Percentiles rank a stretch among this genome's conserved stretches.
Evolutionary conservation across 1,140 invertebrate species (phyloP).

Genomic region (Olivierus martensii): DNA sequence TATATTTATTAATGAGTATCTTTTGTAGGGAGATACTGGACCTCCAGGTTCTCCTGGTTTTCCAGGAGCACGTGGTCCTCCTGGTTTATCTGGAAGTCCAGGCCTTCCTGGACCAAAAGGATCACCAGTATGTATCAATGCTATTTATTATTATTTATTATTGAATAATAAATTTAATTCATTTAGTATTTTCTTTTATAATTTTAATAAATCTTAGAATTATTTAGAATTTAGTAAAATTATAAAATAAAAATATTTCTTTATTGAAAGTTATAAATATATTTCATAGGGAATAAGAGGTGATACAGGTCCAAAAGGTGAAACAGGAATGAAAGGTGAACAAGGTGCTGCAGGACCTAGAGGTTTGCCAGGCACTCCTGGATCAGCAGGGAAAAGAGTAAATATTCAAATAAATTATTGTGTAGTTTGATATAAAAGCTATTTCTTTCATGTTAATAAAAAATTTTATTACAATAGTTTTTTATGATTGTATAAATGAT

Average conservation of each 20-base stretch:
- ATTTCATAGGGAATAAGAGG: conserved; percentile 48
- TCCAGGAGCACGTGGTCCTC: conserved; percentile 34
- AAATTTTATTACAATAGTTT: background rate
- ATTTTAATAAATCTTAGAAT: no score
- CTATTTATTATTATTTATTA: background rate
- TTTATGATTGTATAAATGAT: background rate
- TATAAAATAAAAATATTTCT: no score
- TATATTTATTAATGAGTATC: background rate
- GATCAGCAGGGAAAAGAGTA: conserved; percentile 26
- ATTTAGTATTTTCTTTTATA: no score
- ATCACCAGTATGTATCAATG: background rate
- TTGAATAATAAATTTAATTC: no score
- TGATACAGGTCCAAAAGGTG: conserved; percentile 51
- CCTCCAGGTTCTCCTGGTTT: conserved; percentile 17
- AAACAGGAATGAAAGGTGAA: conserved; percentile 56
- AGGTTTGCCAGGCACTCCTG: conserved; percentile 16
- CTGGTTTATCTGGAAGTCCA: conserved; percentile 40
- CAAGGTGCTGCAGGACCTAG: conserved; percentile 12
- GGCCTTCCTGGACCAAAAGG: conserved; percentile 19
- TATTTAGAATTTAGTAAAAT: no score
- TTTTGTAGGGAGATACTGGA: conserved; percentile 17
- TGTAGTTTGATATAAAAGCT: background rate
- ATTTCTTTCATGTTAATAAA: background rate
- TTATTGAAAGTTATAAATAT: no score
- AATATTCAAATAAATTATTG: background rate